These are phyloP conservation scores for Tiliacea aurago DNA, from an alignment of 2,888 invertebrate species.

Conservation along the genomic window DNA sequence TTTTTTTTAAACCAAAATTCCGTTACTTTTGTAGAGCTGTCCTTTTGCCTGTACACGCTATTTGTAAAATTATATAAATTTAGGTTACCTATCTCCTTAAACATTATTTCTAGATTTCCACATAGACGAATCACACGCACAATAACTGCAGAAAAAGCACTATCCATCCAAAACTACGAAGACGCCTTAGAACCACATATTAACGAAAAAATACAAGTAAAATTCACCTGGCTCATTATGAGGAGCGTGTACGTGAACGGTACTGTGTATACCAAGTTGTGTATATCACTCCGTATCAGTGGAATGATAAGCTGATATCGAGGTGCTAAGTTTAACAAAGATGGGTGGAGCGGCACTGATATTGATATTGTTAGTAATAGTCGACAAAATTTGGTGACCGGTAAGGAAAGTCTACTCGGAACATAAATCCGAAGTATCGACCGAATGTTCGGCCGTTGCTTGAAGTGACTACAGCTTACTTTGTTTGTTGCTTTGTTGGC, in stretches of 20 bases:
- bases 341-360: slow-evolving; percentile 28
- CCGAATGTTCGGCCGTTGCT: too few relatives aligned
- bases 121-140: not conserved
- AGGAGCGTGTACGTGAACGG: slow-evolving; percentile 13
- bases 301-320: slow-evolving; percentile 42
- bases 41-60: too few relatives aligned
- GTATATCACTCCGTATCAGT: slow-evolving; percentile 41
- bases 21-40: not conserved
- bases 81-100: slow-evolving; percentile 7
- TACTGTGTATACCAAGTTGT: slow-evolving; percentile 47
- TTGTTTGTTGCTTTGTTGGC: too few relatives aligned
- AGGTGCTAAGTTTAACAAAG: slow-evolving; percentile 1
- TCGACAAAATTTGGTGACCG: too few relatives aligned
- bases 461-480: too few relatives aligned
- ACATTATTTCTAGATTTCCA: not conserved
- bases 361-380: slow-evolving; percentile 4
- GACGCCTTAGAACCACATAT: not conserved
- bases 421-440: too few relatives aligned
- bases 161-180: not conserved
- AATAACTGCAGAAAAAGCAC: not conserved
- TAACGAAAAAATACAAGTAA: slow-evolving; percentile 11
- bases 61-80: slow-evolving; percentile 2
- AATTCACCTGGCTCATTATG: slow-evolving; percentile 46
- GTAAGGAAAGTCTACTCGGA: too few relatives aligned
- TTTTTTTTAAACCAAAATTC: not conserved